These are phyloP conservation scores for Phorcus lineatus DNA, from an alignment of 2,888 invertebrate species.

Conservation along the genomic window DNA sequence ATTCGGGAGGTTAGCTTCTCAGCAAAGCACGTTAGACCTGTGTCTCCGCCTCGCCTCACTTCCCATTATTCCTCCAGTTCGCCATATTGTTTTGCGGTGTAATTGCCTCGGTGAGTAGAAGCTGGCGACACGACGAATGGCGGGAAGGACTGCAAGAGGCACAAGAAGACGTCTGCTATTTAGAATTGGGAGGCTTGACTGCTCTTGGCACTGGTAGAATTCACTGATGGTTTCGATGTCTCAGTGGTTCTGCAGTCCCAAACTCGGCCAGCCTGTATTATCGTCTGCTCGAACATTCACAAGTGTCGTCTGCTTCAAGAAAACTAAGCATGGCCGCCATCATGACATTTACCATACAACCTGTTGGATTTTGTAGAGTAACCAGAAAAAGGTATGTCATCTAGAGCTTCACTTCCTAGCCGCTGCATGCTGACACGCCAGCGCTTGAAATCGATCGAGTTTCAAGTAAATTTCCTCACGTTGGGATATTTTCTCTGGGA, in stretches of 20 bases:
- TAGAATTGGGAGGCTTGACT: constrained; percentile 36
- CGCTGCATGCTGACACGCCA: no score
- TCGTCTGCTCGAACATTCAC: not conserved
- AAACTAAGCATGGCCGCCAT: constrained; percentile 45
- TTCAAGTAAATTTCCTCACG: no score
- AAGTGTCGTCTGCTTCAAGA: constrained; percentile 49
- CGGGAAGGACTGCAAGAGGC: not conserved
- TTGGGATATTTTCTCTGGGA: no score
- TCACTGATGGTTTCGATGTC: constrained; percentile 54
- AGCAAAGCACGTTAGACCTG: not conserved
- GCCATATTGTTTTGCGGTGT: constrained; percentile 26
- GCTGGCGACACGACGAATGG: constrained; percentile 3
- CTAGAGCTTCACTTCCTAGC: not conserved
- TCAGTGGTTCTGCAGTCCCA: constrained; percentile 66
- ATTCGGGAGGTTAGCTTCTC: not conserved
- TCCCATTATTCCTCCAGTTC: not conserved
- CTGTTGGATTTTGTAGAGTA: constrained; percentile 7
- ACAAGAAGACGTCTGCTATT: not conserved
- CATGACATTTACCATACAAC: not conserved
- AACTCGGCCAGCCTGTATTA: constrained; percentile 51
- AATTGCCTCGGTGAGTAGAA: constrained; percentile 9
- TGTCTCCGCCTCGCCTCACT: not conserved
- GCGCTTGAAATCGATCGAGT: no score
- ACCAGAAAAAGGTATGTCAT: constrained; percentile 9
- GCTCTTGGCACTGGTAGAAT: constrained; percentile 70